Conservation (phyloP, 2,113 vertebrate genomes). For the Australoheros scitulus region DNA sequence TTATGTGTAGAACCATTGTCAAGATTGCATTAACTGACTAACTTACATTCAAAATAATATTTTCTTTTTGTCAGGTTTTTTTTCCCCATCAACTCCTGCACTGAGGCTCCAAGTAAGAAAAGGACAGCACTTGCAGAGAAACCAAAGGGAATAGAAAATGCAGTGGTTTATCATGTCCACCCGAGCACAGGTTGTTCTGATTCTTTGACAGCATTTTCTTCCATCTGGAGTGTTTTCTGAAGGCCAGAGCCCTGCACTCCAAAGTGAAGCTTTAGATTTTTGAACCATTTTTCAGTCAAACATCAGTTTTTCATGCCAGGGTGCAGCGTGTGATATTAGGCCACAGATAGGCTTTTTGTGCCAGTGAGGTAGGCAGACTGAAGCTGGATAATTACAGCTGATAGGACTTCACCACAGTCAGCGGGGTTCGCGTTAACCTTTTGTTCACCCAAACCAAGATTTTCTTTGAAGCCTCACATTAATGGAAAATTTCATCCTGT, state of each 20-base stretch:
- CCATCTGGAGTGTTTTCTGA: not conserved
- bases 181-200: not conserved
- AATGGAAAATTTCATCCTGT: conserved; percentile 1
- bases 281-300: not conserved
- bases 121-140: not conserved
- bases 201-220: not conserved
- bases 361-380: not conserved
- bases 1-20: not conserved
- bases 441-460: not conserved
- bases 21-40: not conserved
- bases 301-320: not conserved
- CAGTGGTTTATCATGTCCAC: not conserved
- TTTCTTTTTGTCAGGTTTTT: not conserved
- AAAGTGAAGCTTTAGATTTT: not conserved
- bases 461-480: not conserved
- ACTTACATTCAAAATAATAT: not conserved
- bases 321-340: not conserved
- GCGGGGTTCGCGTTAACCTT: not conserved
- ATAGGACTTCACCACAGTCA: not conserved
- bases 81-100: not conserved
- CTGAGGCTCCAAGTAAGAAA: not conserved
- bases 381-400: not conserved
- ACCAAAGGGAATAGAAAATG: not conserved
- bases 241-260: not conserved
- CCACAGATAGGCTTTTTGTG: not conserved